Evolutionary conservation across 1,140 invertebrate genomes (phyloP).

Genomic region (Lethocerus indicus): DNA sequence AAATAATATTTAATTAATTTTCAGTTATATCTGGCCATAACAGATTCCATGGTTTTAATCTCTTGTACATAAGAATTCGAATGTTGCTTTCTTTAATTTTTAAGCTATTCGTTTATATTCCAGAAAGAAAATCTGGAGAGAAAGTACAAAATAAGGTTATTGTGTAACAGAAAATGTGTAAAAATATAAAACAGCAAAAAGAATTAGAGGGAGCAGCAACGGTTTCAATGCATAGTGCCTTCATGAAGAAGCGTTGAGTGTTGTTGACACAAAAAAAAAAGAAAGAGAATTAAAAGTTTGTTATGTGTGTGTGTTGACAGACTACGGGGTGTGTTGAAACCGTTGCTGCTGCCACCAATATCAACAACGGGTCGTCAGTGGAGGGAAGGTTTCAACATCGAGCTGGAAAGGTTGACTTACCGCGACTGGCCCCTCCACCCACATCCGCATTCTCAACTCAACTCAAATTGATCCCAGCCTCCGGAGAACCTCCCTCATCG

Average conservation of each 20-base stretch:
- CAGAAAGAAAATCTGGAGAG: neutral
- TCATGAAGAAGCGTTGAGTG: slow-evolving; percentile 9
- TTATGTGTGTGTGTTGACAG: slow-evolving; percentile 35
- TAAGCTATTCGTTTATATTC: too few relatives aligned
- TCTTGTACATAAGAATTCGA: too few relatives aligned
- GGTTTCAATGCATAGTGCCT: slow-evolving; percentile 16
- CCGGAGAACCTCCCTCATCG: slow-evolving; percentile 14
- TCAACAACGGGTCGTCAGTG: neutral
- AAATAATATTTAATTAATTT: too few relatives aligned
- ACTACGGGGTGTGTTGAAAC: slow-evolving; percentile 24
- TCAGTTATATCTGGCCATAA: too few relatives aligned
- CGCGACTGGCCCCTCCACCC: slow-evolving; percentile 14
- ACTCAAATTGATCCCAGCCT: slow-evolving; percentile 6
- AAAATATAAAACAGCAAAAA: neutral
- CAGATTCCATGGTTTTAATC: too few relatives aligned
- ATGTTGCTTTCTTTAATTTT: too few relatives aligned
- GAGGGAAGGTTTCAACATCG: too few relatives aligned
- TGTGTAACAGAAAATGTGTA: too few relatives aligned
- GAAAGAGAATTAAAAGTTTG: slow-evolving; percentile 22
- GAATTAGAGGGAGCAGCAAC: slow-evolving; percentile 15
- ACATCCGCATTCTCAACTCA: slow-evolving; percentile 16
- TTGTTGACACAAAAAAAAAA: slow-evolving; percentile 36
- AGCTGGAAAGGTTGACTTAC: slow-evolving; percentile 20
- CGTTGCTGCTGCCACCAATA: slow-evolving; percentile 4
- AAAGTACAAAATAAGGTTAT: neutral